Conservation (phyloP, 2,888 invertebrate species). For the Cynaeus angustus region DNA sequence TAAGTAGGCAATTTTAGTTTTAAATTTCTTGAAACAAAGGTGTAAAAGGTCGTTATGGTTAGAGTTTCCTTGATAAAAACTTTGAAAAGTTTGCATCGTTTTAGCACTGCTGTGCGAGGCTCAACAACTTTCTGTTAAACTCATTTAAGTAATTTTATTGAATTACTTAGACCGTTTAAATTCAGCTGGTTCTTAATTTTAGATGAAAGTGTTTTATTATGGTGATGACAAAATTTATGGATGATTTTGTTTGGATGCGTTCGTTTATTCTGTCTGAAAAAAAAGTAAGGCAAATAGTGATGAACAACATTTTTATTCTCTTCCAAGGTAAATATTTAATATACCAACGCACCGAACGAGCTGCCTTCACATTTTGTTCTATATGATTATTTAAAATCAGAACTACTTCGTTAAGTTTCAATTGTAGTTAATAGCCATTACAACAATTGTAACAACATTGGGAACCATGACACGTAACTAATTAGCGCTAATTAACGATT, state of each 20-base stretch:
- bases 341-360: too few species aligned
- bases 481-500: too few species aligned
- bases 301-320: too few species aligned
- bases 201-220: conserved; percentile 15
- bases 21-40: conserved; percentile 1
- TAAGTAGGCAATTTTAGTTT: neutral
- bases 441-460: too few species aligned
- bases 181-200: conserved; percentile 5
- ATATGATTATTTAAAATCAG: too few species aligned
- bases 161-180: conserved; percentile 25
- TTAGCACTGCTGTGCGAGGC: conserved; percentile 27
- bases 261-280: too few species aligned
- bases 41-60: conserved; percentile 22
- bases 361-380: too few species aligned
- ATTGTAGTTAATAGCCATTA: too few species aligned
- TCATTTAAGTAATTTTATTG: conserved; percentile 32
- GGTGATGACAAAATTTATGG: conserved; percentile 1
- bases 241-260: neutral
- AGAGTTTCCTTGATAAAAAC: conserved; percentile 14
- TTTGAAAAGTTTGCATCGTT: conserved; percentile 21
- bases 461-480: too few species aligned
- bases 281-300: too few species aligned
- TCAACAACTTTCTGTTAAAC: conserved; percentile 32
- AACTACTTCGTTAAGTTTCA: too few species aligned
- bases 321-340: too few species aligned